Evolutionary conservation across 1,140 invertebrate species (phyloP).

Genomic region (Drosophila ficusphila): DNA sequence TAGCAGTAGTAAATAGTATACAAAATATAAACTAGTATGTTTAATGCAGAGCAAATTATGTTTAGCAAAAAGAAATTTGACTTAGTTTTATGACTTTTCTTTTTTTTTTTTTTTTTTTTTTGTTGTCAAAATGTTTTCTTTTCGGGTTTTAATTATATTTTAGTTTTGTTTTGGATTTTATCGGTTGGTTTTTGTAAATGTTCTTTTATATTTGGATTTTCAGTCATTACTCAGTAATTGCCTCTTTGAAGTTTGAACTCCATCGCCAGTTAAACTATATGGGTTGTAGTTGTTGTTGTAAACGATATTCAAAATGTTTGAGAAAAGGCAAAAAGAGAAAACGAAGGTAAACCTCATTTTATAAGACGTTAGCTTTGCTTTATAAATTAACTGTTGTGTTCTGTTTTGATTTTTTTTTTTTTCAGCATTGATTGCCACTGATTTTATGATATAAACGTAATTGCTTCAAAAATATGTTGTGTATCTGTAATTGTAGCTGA

Average conservation of each 20-base stretch:
- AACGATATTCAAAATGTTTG: slow-evolving; percentile 80
- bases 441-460: not conserved
- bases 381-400: slow-evolving; percentile 50
- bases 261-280: slow-evolving; percentile 95
- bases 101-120: slow-evolving; percentile 33
- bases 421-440: slow-evolving; percentile 11
- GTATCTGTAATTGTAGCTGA: not conserved
- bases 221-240: slow-evolving; percentile 90
- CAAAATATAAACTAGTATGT: slow-evolving; percentile 80
- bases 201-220: slow-evolving; percentile 69
- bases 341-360: slow-evolving; percentile 79
- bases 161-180: slow-evolving; percentile 34
- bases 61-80: slow-evolving; percentile 77
- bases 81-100: slow-evolving; percentile 32
- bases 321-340: slow-evolving; percentile 81
- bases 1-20: slow-evolving; percentile 76
- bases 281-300: slow-evolving; percentile 74
- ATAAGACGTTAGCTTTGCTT: slow-evolving; percentile 67
- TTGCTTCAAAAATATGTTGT: not conserved
- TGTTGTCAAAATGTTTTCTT: slow-evolving; percentile 33
- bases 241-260: slow-evolving; percentile 97
- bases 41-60: slow-evolving; percentile 80
- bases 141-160: slow-evolving; percentile 43
- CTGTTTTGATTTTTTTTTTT: slow-evolving; percentile 7
- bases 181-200: slow-evolving; percentile 35